A percentile compares a stretch with the other conserved stretches of the same genome.
Evolutionary conservation across 1,140 invertebrate species (phyloP).

Genomic region (Argopecten irradians): DNA sequence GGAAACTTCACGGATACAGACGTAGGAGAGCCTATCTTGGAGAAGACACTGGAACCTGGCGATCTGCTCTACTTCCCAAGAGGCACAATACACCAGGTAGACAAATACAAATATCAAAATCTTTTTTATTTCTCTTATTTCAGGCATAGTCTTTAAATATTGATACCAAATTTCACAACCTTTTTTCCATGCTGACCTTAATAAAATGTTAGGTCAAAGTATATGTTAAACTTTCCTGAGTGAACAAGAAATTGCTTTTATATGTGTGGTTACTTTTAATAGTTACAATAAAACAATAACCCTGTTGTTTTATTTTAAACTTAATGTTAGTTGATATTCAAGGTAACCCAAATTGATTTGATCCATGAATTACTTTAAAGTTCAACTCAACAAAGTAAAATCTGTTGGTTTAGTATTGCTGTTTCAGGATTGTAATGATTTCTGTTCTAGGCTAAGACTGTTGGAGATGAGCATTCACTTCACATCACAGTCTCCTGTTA

Average conservation of each 20-base stretch:
- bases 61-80: slow-evolving; percentile 94
- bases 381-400: neutral
- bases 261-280: no score
- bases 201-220: neutral
- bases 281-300: no score
- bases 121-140: slow-evolving; percentile 37
- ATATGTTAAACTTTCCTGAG: neutral
- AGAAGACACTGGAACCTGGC: slow-evolving; percentile 88
- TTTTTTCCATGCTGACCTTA: neutral
- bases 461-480: slow-evolving; percentile 88
- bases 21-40: slow-evolving; percentile 86
- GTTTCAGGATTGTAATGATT: slow-evolving; percentile 28
- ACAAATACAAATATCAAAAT: no score
- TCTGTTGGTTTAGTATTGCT: neutral
- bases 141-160: neutral
- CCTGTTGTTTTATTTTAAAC: no score
- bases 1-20: slow-evolving; percentile 83
- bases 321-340: no score
- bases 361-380: neutral
- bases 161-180: neutral
- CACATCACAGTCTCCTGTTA: slow-evolving; percentile 95
- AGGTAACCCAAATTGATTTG: no score
- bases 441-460: slow-evolving; percentile 84
- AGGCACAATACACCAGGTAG: slow-evolving; percentile 91
- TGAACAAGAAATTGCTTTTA: neutral